phyloP scores from a whole-genome alignment of 1,140 invertebrate genomes.

The Drosophila orena region DNA sequence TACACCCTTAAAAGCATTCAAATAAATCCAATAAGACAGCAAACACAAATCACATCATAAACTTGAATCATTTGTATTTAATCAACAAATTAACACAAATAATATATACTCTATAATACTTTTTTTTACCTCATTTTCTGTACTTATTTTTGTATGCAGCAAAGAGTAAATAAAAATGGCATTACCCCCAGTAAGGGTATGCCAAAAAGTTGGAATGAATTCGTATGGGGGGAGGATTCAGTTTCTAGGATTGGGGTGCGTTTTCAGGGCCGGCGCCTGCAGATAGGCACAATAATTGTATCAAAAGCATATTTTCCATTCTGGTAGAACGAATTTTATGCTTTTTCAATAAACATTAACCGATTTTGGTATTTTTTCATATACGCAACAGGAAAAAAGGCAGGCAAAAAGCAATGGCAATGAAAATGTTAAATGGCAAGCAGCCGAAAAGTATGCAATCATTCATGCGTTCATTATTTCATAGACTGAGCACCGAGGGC shows the following conservation, averaged over 20 bases:
- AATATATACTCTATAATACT: too few species aligned
- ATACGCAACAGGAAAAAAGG: constrained; percentile 36
- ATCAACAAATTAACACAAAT: too few species aligned
- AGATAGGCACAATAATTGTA: constrained; percentile 84
- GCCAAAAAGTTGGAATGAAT: constrained; percentile 32
- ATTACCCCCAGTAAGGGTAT: not conserved
- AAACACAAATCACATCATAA: too few species aligned
- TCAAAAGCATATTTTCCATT: constrained; percentile 85
- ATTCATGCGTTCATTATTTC: constrained; percentile 84
- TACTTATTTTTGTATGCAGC: too few species aligned
- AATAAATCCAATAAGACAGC: not conserved
- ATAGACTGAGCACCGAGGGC: constrained; percentile 66
- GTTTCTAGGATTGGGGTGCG: constrained; percentile 55
- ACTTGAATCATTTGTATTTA: too few species aligned
- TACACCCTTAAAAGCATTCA: not conserved
- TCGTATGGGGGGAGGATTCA: constrained; percentile 47
- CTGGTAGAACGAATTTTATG: constrained; percentile 85
- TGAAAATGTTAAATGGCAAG: constrained; percentile 38
- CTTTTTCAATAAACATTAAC: constrained; percentile 85
- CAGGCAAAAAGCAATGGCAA: constrained; percentile 34
- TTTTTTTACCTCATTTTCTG: too few species aligned
- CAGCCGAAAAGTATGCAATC: constrained; percentile 68
- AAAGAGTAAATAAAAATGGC: too few species aligned
- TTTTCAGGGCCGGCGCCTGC: constrained; percentile 60
- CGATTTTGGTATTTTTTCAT: constrained; percentile 84